A percentile compares a stretch with the other conserved stretches of the same genome.
Evolutionary conservation across 37 sponge, comb jelly and placozoan species (phyloP).

Genomic region (Oscarella lobularis): DNA sequence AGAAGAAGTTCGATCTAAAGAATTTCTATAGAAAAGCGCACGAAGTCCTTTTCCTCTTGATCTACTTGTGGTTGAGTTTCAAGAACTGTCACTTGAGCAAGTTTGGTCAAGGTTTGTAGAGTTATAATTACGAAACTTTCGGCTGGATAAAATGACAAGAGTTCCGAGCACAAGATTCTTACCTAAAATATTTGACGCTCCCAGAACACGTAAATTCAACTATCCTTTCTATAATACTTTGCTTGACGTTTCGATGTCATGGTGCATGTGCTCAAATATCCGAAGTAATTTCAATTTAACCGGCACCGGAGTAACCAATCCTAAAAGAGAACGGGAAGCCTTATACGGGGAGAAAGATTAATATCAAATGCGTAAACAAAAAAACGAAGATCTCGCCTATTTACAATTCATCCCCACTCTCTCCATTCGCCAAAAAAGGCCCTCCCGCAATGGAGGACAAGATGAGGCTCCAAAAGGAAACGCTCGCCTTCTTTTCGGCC

Average conservation of each 20-base stretch:
- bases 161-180: conserved; percentile 56
- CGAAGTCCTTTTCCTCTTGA: too few relatives aligned
- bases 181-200: conserved; percentile 29
- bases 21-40: too few relatives aligned
- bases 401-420: too few relatives aligned
- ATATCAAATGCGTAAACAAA: too few relatives aligned
- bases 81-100: conserved; percentile 36
- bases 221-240: conserved; percentile 24
- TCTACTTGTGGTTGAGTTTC: conserved; percentile 52
- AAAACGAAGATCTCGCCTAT: too few relatives aligned
- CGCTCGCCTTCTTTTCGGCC: too few relatives aligned
- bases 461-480: too few relatives aligned
- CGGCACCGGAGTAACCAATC: conserved; percentile 46
- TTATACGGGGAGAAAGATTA: conserved; percentile 3
- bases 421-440: too few relatives aligned
- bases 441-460: too few relatives aligned
- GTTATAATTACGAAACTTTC: conserved; percentile 36
- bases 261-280: conserved; percentile 64
- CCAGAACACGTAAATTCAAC: neutral
- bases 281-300: conserved; percentile 66
- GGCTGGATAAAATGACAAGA: conserved; percentile 59
- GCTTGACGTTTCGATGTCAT: conserved; percentile 42
- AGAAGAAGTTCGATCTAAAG: conserved; percentile 43
- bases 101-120: conserved; percentile 59
- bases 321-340: conserved; percentile 14